Percentiles rank a stretch among this genome's conserved stretches.
Conservation (phyloP, 2,113 vertebrate genomes). For the Nesospiza acunhae region DNA sequence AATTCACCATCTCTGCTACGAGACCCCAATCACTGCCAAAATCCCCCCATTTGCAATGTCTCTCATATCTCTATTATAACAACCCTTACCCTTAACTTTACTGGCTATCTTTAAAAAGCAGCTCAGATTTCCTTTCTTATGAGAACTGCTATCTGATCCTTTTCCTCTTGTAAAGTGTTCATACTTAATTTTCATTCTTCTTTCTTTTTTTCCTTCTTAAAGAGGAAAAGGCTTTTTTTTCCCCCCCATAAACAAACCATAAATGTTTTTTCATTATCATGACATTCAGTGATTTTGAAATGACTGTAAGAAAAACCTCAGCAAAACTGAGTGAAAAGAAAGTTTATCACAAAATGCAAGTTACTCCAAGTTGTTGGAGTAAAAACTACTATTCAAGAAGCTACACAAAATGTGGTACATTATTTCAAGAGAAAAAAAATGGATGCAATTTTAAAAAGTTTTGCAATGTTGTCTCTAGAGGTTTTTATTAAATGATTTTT, state of each 20-base stretch:
- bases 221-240: background rate
- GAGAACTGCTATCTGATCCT: slow-evolving; percentile 26
- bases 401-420: background rate
- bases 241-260: background rate
- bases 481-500: background rate
- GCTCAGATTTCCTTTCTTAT: slow-evolving; percentile 34
- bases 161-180: slow-evolving; percentile 18
- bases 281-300: background rate
- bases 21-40: background rate
- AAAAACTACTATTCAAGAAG: background rate
- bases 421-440: background rate
- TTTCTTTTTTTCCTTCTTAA: background rate
- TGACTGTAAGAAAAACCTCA: background rate
- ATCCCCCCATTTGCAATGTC: background rate
- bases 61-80: background rate
- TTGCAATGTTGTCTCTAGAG: background rate
- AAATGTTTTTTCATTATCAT: background rate
- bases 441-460: fast-evolving
- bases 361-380: background rate
- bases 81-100: slow-evolving; percentile 21
- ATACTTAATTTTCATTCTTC: background rate
- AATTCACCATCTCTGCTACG: background rate
- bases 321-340: background rate
- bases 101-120: slow-evolving; percentile 35
- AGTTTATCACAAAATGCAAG: background rate